A percentile compares a stretch with the other conserved stretches of the same genome.
These are phyloP conservation scores for Pollenia griseotomentosa DNA, from an alignment of 2,888 invertebrate genomes.

Conservation along the genomic window DNA sequence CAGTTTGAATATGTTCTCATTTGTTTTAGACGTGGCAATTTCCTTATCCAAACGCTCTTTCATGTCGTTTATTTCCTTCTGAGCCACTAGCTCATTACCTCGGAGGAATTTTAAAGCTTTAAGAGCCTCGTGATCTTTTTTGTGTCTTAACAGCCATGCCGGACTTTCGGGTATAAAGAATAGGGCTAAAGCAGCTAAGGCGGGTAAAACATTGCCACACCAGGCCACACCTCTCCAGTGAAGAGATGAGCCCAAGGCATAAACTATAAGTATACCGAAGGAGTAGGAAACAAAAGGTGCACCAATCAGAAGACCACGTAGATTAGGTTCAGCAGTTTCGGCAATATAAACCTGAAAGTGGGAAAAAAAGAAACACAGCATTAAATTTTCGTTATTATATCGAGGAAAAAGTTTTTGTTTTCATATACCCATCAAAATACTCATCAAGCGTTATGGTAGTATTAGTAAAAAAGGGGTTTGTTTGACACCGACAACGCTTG, in stretches of 20 bases:
- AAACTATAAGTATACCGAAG: conserved; percentile 90
- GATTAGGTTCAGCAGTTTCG: conserved; percentile 90
- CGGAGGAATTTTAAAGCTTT: conserved; percentile 87
- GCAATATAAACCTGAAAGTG: conserved; percentile 89
- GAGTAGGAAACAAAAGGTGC: conserved; percentile 91
- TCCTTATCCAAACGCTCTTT: conserved; percentile 87
- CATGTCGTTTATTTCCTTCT: conserved; percentile 87
- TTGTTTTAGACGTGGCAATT: conserved; percentile 80
- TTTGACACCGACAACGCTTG: too few relatives aligned
- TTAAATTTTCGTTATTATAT: too few relatives aligned
- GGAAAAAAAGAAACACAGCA: conserved; percentile 38
- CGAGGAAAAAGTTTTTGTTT: background rate
- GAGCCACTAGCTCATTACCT: conserved; percentile 86
- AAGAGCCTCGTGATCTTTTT: conserved; percentile 85
- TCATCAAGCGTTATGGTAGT: too few relatives aligned
- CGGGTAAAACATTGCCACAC: conserved; percentile 87
- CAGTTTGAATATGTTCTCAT: conserved; percentile 85
- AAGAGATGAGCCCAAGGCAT: conserved; percentile 88
- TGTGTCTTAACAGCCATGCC: conserved; percentile 89
- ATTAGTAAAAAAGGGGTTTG: background rate
- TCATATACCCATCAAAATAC: too few relatives aligned
- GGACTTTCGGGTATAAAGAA: conserved; percentile 90
- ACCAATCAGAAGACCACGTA: conserved; percentile 89
- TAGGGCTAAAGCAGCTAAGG: conserved; percentile 86
- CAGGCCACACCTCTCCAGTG: conserved; percentile 90